Percentiles rank a stretch among this genome's conserved stretches.
Evolutionary conservation across 1,140 invertebrate species (phyloP).

Genomic region (Drosophila ambigua): DNA sequence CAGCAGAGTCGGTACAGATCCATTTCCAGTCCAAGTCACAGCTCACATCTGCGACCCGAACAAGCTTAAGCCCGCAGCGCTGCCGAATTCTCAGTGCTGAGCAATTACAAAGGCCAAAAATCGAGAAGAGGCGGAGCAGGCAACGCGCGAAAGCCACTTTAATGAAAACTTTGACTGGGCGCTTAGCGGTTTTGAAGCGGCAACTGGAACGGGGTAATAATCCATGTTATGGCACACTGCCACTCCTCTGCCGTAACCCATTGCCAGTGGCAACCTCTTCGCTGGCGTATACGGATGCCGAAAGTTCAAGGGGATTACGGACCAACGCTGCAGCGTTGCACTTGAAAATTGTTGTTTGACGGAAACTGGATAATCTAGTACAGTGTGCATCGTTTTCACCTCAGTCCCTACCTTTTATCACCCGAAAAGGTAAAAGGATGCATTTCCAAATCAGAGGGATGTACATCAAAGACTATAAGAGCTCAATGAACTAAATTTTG

Average conservation of each 20-base stretch:
- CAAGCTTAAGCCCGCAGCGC: slow-evolving; percentile 32
- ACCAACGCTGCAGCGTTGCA: slow-evolving; percentile 47
- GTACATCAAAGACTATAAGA: no score
- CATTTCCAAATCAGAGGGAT: no score
- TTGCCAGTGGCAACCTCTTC: background rate
- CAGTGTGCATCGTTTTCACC: slow-evolving; percentile 21
- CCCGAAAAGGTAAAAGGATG: no score
- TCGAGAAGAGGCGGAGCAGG: background rate
- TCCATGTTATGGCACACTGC: slow-evolving; percentile 46
- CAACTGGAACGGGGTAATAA: slow-evolving; percentile 37
- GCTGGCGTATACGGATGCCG: slow-evolving; percentile 15
- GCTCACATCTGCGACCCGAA: slow-evolving; percentile 31
- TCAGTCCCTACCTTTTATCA: no score
- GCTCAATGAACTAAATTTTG: no score
- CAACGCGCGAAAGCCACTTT: slow-evolving; percentile 33
- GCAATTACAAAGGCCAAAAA: slow-evolving; percentile 59
- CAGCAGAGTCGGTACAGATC: background rate
- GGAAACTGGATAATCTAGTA: slow-evolving; percentile 50
- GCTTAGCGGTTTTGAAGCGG: slow-evolving; percentile 54
- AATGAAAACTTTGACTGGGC: slow-evolving; percentile 56
- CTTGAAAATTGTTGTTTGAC: slow-evolving; percentile 55
- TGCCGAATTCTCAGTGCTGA: slow-evolving; percentile 43
- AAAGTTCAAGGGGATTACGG: slow-evolving; percentile 41
- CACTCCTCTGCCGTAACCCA: slow-evolving; percentile 1
- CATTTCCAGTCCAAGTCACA: slow-evolving; percentile 25